Evolutionary conservation across 1,140 invertebrate species (phyloP), one percentile per base, ranked within the genome.

Genomic region (Saccostrea echinata): DNA sequence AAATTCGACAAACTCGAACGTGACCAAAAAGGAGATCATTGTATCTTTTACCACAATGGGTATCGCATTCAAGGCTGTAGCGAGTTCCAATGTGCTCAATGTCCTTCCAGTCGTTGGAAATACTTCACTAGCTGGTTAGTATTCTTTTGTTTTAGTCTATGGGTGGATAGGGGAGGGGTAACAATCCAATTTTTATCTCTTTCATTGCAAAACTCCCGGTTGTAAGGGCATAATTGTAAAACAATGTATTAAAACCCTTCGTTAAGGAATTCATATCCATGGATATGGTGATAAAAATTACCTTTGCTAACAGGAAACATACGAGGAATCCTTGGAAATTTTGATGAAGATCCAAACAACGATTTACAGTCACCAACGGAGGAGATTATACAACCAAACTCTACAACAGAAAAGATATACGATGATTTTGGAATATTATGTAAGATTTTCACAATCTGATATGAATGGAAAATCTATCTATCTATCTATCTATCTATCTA

Each of bases 281-380:
- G 43, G 9, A 43, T 43, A 43, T 8, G 9, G 43, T 43, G 43
- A 43, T 9, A 8, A 43, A 43, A 43, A 43, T 43, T 0, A 43
- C 43, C 9, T 43, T 43, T 43, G 43, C 43, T 61, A 64, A 1
- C 51, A 90, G 89, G 89, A 24, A 64, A 12, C 18, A 35, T 88
- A 24, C 30, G 35, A 18, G 89, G 89, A 30, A 18, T 90, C 3
- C 57, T 90, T 1, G 89, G 89, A 18, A 84, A 90, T 88, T 88
- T 82, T 61, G 86, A 90, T 82, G 84, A 84, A n/a, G 53, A 84
- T 80, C 55, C 68, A 64, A 84, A 71, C 55, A 86, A 90, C 85
- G 89, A 90, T 84, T 51, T 90, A 21, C 61, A 55, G 27, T 68
- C 52, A 11, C 1, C n/a, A 16, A 11, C 30, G 21, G 89, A 68